These are phyloP conservation scores for Leucoptera coffeella DNA, from an alignment of 2,888 invertebrate genomes.

Conservation along the genomic window DNA sequence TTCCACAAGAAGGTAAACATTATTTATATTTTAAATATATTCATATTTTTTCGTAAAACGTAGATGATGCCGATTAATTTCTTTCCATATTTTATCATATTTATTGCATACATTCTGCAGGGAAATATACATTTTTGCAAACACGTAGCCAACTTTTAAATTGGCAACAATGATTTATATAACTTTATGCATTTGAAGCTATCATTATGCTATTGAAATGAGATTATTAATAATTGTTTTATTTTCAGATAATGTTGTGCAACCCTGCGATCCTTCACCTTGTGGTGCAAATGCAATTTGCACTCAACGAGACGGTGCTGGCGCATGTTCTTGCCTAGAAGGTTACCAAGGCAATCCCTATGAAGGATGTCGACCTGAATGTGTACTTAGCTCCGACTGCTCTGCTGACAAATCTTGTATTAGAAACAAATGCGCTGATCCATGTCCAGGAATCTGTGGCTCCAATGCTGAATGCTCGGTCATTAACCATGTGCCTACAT, in stretches of 20 bases:
- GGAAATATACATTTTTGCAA: too few relatives aligned
- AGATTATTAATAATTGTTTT: conserved; percentile 4
- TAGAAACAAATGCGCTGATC: conserved; percentile 77
- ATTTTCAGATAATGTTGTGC: conserved; percentile 49
- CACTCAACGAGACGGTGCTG: conserved; percentile 69
- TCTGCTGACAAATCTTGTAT: conserved; percentile 76
- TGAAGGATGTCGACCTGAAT: conserved; percentile 81
- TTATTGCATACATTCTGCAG: too few relatives aligned
- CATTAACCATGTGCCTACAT: conserved; percentile 80
- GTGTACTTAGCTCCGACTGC: conserved; percentile 81
- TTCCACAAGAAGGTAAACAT: conserved; percentile 44
- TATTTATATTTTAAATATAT: conserved; percentile 1
- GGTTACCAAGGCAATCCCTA: conserved; percentile 83
- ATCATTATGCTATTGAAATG: not conserved
- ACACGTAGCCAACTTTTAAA: too few relatives aligned
- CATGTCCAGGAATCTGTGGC: conserved; percentile 82
- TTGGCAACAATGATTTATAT: too few relatives aligned
- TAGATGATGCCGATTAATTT: not conserved
- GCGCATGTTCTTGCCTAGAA: conserved; percentile 73
- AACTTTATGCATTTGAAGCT: not conserved
- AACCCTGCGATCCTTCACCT: conserved; percentile 81
- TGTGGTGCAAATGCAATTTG: conserved; percentile 82
- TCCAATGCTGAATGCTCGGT: conserved; percentile 77
- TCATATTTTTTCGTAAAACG: too few relatives aligned
- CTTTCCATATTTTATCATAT: not conserved